These are phyloP conservation scores for Microcebus griseorufus DNA, from an alignment of 2,113 vertebrate species.

Conservation along the genomic window DNA sequence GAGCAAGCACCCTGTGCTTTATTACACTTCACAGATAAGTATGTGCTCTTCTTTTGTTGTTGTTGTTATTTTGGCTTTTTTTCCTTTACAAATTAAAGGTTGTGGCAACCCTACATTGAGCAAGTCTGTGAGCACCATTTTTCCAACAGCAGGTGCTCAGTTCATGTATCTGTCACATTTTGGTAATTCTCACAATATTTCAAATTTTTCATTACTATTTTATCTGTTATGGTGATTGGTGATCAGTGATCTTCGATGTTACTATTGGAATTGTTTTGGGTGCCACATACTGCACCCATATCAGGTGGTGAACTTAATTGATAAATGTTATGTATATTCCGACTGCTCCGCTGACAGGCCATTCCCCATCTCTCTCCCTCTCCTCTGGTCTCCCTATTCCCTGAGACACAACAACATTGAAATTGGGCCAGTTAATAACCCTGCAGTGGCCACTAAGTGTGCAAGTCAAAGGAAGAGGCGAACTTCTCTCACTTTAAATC, in stretches of 20 bases:
- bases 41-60: not conserved
- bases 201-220: not conserved
- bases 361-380: not conserved
- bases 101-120: not conserved
- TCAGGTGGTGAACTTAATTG: not conserved
- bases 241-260: not conserved
- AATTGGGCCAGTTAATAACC: not conserved
- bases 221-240: not conserved
- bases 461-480: not conserved
- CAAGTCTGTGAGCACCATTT: not conserved
- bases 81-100: not conserved
- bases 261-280: not conserved
- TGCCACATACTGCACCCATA: not conserved
- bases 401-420: not conserved
- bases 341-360: not conserved
- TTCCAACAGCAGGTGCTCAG: not conserved
- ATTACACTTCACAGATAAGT: not conserved
- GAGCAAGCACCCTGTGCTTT: not conserved
- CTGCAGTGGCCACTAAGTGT: not conserved
- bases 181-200: not conserved
- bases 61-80: too few relatives aligned
- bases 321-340: not conserved
- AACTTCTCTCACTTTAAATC: not conserved
- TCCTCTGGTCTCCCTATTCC: not conserved
- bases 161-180: not conserved